phyloP scores from a whole-genome alignment of 2,113 vertebrate genomes.

The Chionodraco myersi region DNA sequence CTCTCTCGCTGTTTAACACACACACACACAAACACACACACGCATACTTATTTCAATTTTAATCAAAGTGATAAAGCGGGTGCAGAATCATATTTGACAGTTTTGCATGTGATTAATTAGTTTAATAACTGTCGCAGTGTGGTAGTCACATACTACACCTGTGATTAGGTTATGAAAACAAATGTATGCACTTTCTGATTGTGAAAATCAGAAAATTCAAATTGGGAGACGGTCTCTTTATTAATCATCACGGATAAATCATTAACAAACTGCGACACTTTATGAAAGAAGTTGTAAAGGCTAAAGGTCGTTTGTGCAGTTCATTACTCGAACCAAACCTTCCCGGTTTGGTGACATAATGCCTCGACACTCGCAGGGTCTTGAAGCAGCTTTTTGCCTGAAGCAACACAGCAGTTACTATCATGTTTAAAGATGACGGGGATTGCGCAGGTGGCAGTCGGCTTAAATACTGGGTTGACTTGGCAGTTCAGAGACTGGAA shows the following conservation, averaged over 20 bases:
- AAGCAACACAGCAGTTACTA: constrained; percentile 49
- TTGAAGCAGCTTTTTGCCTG: constrained; percentile 42
- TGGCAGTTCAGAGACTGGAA: constrained; percentile 64
- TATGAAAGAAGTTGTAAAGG: constrained; percentile 11
- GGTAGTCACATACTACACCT: constrained; percentile 59
- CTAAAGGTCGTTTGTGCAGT: constrained; percentile 52
- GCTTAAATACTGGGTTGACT: constrained; percentile 64
- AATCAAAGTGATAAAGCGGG: constrained; percentile 76
- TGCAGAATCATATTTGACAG: constrained; percentile 67
- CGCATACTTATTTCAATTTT: constrained; percentile 54
- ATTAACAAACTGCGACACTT: constrained; percentile 31
- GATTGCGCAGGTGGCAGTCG: constrained; percentile 64
- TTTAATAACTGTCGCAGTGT: constrained; percentile 73
- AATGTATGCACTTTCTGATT: constrained; percentile 80
- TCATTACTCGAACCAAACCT: constrained; percentile 12
- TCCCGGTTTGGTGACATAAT: constrained; percentile 27
- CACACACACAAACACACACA: neutral
- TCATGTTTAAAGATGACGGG: constrained; percentile 72
- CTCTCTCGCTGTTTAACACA: constrained; percentile 15
- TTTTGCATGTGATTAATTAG: constrained; percentile 83
- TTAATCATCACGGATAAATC: constrained; percentile 49
- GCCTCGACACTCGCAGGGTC: constrained; percentile 4
- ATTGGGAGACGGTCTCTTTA: constrained; percentile 49
- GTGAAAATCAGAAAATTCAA: constrained; percentile 67
- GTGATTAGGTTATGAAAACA: constrained; percentile 76